Evolutionary conservation across 2,113 vertebrate genomes (phyloP).

Genomic region (Vidua chalybeata): DNA sequence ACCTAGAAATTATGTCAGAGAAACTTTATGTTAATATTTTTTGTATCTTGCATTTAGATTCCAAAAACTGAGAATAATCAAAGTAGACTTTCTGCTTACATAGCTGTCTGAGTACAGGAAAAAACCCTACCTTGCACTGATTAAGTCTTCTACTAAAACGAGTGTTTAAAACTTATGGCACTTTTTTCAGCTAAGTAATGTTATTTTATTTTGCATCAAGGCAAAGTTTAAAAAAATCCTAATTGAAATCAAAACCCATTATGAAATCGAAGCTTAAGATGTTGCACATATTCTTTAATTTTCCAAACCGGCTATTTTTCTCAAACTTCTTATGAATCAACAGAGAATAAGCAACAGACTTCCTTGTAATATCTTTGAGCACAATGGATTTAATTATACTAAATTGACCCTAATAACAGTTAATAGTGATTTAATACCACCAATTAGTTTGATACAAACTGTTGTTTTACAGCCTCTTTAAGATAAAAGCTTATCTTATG

Average conservation of each 20-base stretch:
- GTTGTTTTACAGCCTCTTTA: constrained; percentile 34
- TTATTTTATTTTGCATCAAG: background rate
- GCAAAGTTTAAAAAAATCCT: background rate
- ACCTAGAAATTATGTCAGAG: background rate
- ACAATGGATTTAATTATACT: constrained; percentile 36
- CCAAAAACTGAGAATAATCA: background rate
- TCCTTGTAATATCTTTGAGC: background rate
- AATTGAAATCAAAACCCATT: background rate
- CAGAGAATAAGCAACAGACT: background rate
- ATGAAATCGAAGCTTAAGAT: background rate
- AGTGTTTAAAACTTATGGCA: background rate
- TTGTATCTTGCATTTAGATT: background rate
- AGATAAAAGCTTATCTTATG: constrained; percentile 26
- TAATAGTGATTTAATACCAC: constrained; percentile 23
- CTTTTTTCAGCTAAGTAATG: background rate
- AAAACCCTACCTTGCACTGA: background rate
- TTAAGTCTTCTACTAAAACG: background rate
- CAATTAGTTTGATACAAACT: constrained; percentile 33
- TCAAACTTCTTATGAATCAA: background rate
- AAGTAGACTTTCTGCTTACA: background rate
- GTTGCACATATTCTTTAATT: background rate
- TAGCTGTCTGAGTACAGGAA: background rate
- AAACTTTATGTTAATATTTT: background rate
- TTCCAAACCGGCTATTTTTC: background rate
- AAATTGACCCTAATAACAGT: constrained; percentile 42